These are phyloP conservation scores for Herpailurus yagouaroundi DNA, from an alignment of 2,113 vertebrate species.

Conservation along the genomic window DNA sequence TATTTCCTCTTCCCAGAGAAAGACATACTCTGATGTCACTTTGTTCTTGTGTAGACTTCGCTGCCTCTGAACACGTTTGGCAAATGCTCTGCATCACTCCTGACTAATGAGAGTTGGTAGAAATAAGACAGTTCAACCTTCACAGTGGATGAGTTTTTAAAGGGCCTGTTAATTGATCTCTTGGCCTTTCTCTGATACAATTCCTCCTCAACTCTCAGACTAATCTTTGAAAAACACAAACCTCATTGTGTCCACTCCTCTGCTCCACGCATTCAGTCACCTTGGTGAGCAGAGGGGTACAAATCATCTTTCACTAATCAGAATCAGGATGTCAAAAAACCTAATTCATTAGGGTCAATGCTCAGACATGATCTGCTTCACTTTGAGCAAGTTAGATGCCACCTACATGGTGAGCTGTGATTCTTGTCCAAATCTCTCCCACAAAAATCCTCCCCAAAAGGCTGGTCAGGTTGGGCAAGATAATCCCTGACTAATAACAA, in stretches of 20 bases:
- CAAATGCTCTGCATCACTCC: not conserved
- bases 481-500: not conserved
- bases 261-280: not conserved
- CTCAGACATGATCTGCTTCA: not conserved
- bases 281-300: not conserved
- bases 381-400: not conserved
- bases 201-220: not conserved
- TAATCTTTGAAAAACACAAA: not conserved
- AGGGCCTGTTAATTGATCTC: not conserved
- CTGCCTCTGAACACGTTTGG: not conserved
- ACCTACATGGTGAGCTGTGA: not conserved
- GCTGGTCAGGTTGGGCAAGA: not conserved
- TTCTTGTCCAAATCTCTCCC: not conserved
- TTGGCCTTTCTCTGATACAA: not conserved
- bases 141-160: not conserved
- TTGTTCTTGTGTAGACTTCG: not conserved
- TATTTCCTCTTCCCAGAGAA: not conserved
- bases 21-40: not conserved
- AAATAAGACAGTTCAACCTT: not conserved
- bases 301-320: not conserved
- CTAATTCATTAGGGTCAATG: not conserved
- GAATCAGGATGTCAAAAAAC: not conserved
- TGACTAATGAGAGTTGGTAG: not conserved
- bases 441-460: not conserved
- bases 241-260: not conserved